phyloP scores from a whole-genome alignment of 1,140 invertebrate species.

The Drosophila burlai region DNA sequence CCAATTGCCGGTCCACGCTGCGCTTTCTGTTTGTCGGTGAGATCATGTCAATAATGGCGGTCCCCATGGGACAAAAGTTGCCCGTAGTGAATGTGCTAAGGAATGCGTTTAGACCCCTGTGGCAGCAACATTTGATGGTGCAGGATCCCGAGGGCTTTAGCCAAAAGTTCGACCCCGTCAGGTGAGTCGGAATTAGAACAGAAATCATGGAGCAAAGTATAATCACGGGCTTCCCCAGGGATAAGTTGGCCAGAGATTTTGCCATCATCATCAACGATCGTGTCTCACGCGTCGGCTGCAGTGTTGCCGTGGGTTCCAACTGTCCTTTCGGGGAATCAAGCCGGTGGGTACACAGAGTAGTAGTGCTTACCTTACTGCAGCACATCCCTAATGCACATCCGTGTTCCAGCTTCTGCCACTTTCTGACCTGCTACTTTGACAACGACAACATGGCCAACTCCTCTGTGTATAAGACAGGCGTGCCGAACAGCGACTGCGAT shows the following conservation, averaged over 20 bases:
- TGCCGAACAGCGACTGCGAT: conserved; percentile 22
- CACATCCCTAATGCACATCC: neutral
- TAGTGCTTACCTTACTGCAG: too few species aligned
- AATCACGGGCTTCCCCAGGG: conserved; percentile 9
- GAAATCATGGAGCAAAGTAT: too few species aligned
- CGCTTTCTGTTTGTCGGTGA: conserved; percentile 55
- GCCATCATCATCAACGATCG: conserved; percentile 45
- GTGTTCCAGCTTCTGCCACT: conserved; percentile 37
- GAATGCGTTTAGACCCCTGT: conserved; percentile 31
- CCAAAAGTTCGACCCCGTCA: neutral
- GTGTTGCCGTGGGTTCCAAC: conserved; percentile 25
- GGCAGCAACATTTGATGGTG: conserved; percentile 11
- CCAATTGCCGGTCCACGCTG: conserved; percentile 32
- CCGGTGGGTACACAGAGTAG: neutral
- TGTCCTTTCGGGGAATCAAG: neutral
- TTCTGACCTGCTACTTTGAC: conserved; percentile 55
- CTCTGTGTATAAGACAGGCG: conserved; percentile 37
- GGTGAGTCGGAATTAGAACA: conserved; percentile 11
- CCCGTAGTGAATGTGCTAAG: conserved; percentile 7
- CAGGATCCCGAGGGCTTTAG: conserved; percentile 22
- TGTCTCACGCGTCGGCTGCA: conserved; percentile 57
- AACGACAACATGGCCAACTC: conserved; percentile 28
- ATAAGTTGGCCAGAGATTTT: conserved; percentile 33
- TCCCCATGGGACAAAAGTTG: neutral
- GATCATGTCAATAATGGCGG: neutral